Evolutionary conservation across 2,888 invertebrate species (phyloP).

Genomic region (Yponomeuta evonymella): DNA sequence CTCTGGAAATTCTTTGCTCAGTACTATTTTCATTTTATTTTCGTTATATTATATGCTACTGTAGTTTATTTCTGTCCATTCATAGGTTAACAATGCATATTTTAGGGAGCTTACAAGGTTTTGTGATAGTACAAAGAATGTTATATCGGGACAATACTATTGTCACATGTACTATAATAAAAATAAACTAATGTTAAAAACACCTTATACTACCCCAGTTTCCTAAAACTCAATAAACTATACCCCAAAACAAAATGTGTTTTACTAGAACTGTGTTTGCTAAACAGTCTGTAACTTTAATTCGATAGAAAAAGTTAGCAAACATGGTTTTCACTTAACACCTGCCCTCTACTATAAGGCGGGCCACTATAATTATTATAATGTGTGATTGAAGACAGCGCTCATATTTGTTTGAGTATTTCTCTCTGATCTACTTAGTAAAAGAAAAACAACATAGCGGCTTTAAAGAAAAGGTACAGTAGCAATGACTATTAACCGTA

Average conservation of each 20-base stretch:
- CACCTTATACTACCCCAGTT: conserved; percentile 29
- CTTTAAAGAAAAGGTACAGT: conserved; percentile 18
- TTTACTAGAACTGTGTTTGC: conserved; percentile 13
- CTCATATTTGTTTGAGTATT: not conserved
- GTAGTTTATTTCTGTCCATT: conserved; percentile 16
- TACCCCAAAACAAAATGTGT: not conserved
- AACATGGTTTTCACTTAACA: not conserved
- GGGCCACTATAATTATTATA: too few relatives aligned
- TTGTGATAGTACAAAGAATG: too few relatives aligned
- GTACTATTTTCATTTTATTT: not conserved
- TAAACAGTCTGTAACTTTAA: not conserved
- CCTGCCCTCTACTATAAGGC: conserved; percentile 1
- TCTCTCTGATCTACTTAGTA: not conserved
- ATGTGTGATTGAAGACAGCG: too few relatives aligned
- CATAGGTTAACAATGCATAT: too few relatives aligned
- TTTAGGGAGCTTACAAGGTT: too few relatives aligned
- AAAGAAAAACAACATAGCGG: not conserved
- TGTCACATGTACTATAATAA: not conserved
- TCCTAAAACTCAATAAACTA: conserved; percentile 3
- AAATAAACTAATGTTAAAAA: not conserved
- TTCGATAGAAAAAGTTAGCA: not conserved
- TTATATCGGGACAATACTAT: not conserved
- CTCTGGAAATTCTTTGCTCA: not conserved
- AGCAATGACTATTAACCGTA: conserved; percentile 33
- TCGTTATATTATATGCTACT: conserved; percentile 14